Evolutionary conservation across 2,113 vertebrate species (phyloP), one percentile per base, ranked within the genome.

Genomic region (Acinonyx jubatus): DNA sequence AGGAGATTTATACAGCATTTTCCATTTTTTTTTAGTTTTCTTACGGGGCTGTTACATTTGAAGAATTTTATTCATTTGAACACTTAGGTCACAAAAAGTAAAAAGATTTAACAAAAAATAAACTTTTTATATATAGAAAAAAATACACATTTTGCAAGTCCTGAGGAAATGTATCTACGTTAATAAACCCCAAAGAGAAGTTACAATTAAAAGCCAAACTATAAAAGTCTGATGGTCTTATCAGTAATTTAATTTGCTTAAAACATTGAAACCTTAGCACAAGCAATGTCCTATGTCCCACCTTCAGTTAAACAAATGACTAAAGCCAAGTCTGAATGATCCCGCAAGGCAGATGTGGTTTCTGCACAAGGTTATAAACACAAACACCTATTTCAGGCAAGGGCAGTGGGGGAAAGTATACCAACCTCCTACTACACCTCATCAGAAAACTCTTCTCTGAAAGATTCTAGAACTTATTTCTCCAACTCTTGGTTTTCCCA

Each of bases 101-200:
- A 31, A 82, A 80, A 80, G 16, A 78, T 41, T 79, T 45, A 94
- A 88, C 33, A 88, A 86, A 84, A 93, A 80, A 76, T 29, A 41
- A 87, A 87, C n/a, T 29, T 93, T 80, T 83, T 88, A 81, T 50
- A 86, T n/a, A 79, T 3, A 85, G 31, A 48, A 86, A 92, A 97
- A 91, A 52, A 89, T 7, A 16, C 7, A 69, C 52, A 92, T 48
- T 87, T 85, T 86, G 2, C 45, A 89, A 96, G 76, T 89, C 31
- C 50, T 91, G 19, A 93, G 57, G 57, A 82, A 96, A 91, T 66
- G 9, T 92, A 91, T 33, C 90, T 71, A 83, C 5, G 65, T 71
- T 83, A 94, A 92, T 61, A 97, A 92, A 96, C 12, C 6, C 74
- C 88, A 93, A 85, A 91, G 8, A 91, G 57, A 87, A 52, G 78